Percentiles rank a stretch among this genome's conserved stretches.
phyloP scores from a whole-genome alignment of 2,113 vertebrate species.

The Panthera leo region DNA sequence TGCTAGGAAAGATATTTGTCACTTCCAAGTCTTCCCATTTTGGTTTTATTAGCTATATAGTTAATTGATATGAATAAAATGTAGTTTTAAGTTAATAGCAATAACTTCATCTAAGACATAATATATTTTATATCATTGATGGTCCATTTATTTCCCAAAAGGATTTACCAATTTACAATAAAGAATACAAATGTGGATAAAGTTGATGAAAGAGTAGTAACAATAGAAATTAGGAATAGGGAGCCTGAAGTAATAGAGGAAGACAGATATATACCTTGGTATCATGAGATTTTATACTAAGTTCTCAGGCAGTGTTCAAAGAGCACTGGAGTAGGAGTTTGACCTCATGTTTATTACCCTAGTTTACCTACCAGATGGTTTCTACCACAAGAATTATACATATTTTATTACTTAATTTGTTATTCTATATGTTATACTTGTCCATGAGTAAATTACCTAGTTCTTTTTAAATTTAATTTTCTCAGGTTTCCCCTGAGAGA shows the following conservation, averaged over 20 bases:
- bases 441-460: not conserved
- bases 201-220: not conserved
- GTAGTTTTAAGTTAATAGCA: conserved; percentile 38
- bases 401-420: not conserved
- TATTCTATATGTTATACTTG: not conserved
- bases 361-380: not conserved
- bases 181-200: not conserved
- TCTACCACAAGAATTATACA: not conserved
- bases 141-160: conserved; percentile 24
- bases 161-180: not conserved
- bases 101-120: not conserved
- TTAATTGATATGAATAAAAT: conserved; percentile 40
- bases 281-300: not conserved
- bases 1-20: not conserved
- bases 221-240: conserved; percentile 2
- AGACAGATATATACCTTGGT: not conserved
- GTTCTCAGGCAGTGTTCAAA: not conserved
- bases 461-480: conserved; percentile 22
- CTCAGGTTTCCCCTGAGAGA: not conserved
- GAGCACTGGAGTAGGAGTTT: not conserved
- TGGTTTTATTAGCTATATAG: conserved; percentile 17
- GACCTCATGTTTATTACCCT: not conserved
- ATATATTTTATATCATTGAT: conserved; percentile 37
- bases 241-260: not conserved
- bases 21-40: conserved; percentile 20